Base-by-base conservation (phyloP, 2,113 vertebrate genomes). In the Phaetusa simplex region DNA sequence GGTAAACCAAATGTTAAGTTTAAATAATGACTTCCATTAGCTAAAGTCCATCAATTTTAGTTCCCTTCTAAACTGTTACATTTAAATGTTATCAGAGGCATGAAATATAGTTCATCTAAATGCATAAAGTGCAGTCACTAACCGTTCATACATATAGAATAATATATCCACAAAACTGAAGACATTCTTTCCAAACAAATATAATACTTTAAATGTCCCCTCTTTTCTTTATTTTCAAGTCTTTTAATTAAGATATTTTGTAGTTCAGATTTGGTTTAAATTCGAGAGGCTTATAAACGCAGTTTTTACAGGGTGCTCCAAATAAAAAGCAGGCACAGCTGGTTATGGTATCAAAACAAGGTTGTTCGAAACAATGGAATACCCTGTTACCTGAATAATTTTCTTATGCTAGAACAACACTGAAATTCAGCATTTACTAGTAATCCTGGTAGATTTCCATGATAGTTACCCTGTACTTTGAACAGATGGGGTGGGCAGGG, bases 311-410 rank as follows among this genome's bases (percentile, higher is more conserved):
- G 90, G 95, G 92, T 85, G 94, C 61, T 82, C 90, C 94, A 97
- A 97, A 97, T 69, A 92, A 97, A 98, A 97, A 97, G 95, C 96
- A 98, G 98, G 98, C 98, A 98, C 98, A 93, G 90, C 95, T 98
- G 98, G 98, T 82, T 97, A 96, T 86, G 83, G 95, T 97, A 97
- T 94, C 90, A 97, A 95, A 97, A 87, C 87, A 95, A 97, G 67
- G 50, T 97, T 71, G 87, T 90, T 92, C 95, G 66, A 96, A 98
- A 97, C 90, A 97, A 90, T 95, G 62, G 72, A 97, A 98, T 97
- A 98, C 98, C 98, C 98, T 98, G 98, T 98, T 92, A 96, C 95
- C 96, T 97, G 96, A 97, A 97, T 87, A 90, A 93, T 93, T 85
- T 96, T 59, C 80, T 91, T 76, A 97, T 66, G 67, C 88, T 92